Base-by-base conservation (phyloP, 2,113 vertebrate species). In the Phylloscopus whistleri region DNA sequence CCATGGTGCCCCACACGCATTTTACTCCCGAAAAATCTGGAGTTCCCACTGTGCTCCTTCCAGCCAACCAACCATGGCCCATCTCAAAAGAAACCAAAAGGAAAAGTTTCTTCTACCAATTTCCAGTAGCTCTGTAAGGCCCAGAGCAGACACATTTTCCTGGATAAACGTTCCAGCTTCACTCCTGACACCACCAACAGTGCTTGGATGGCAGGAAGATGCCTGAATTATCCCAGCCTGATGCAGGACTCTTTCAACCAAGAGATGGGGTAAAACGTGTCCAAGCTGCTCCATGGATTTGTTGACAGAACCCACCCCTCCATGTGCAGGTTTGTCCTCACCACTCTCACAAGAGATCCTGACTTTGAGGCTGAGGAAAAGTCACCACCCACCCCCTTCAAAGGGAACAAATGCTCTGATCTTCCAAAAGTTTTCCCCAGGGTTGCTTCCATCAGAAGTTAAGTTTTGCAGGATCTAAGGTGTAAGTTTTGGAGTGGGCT, bases 381-480 rank as follows among this genome's bases (percentile, higher is more conserved):
- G 66, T 33, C 62, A 82, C 35, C 41, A 13, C 37, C 23, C n/a
- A 43, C 6, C 21, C 60, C 73, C 60, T 93, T 81, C 74, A 91
- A 94, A 93, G 70, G 60, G 4, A 75, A 33, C 33, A 76, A 87
- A 46, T 0, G 0, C 69, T 91, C 87, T 76, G 41, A 91, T 91
- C 84, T 53, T 52, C 48, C 48, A 55, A 75, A 91, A 69, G 62
- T 46, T 62, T 58, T 79, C 41, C 49, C 58, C 28, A 4, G 44
- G 70, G 53, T 37, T 69, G 58, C 74, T 76, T 64, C 67, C 75
- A 91, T 46, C 53, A 91, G 70, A 91, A 94, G 51, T 35, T 20
- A 62, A 83, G 81, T 74, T 95, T 75, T 76, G 22, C 33, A 72
- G 74, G 73, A 92, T 92, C 35, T 31, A 46, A 75, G 69, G 52